A percentile compares a stretch with the other conserved stretches of the same genome.
These are phyloP conservation scores for Sula dactylatra DNA, from an alignment of 2,113 vertebrate genomes.

Conservation along the genomic window DNA sequence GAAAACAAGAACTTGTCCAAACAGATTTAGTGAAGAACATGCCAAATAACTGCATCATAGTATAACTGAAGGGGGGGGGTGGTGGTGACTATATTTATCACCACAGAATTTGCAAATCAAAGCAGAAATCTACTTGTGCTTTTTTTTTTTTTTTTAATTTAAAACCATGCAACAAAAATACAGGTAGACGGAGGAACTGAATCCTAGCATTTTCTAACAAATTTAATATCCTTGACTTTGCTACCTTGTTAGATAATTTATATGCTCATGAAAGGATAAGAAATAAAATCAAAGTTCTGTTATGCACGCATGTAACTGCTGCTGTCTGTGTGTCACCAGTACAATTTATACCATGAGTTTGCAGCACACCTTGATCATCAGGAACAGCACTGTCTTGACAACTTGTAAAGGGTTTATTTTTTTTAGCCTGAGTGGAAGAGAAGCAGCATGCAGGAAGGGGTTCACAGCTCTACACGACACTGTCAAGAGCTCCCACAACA, in stretches of 20 bases:
- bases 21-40: not conserved
- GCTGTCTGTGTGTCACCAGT: not conserved
- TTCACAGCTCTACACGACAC: not conserved
- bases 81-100: not conserved
- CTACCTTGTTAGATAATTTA: not conserved
- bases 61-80: not conserved
- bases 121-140: not conserved
- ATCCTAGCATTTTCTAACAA: not conserved
- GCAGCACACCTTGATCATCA: not conserved
- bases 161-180: not conserved
- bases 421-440: not conserved
- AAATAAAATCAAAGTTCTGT: not conserved
- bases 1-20: not conserved
- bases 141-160: not conserved
- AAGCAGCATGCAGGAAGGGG: not conserved
- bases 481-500: not conserved
- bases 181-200: not conserved
- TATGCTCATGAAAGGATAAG: not conserved
- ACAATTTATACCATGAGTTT: fast-evolving
- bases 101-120: not conserved
- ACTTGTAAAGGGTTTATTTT: not conserved
- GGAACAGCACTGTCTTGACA: not conserved
- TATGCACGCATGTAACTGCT: not conserved
- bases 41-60: not conserved
- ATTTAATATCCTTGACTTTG: not conserved